Conservation (phyloP, 30 jellyfish, hydroid and myxozoan species). For the Turritopsis rubra region DNA sequence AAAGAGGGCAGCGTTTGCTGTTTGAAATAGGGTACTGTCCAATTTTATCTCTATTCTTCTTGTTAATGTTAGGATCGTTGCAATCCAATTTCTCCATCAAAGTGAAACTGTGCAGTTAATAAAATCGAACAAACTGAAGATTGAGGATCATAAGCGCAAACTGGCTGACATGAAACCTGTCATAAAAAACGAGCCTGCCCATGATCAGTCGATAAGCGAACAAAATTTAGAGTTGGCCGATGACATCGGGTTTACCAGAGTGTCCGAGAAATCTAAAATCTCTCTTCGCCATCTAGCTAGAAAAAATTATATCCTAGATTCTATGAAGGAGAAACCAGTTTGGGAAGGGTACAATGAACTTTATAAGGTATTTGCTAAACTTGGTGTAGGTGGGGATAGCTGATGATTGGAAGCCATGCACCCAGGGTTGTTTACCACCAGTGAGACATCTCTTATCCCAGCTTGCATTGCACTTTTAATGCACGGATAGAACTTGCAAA, state of each 20-base stretch:
- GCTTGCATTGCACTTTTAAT: background rate
- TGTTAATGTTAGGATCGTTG: constrained; percentile 19
- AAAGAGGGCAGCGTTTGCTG: no score
- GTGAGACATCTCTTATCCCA: no score
- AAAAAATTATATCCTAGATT: constrained; percentile 16
- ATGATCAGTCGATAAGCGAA: background rate
- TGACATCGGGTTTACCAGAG: constrained; percentile 16
- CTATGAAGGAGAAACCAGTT: constrained; percentile 23
- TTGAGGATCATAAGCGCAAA: constrained; percentile 10
- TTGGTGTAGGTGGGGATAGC: no score
- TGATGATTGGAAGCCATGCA: no score
- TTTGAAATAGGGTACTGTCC: no score
- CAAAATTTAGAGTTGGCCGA: constrained; percentile 25
- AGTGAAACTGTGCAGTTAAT: constrained; percentile 41
- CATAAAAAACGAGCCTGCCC: background rate
- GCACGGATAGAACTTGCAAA: no score
- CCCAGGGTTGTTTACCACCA: no score
- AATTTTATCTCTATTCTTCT: background rate
- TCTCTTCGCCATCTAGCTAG: constrained; percentile 31
- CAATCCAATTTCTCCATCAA: constrained; percentile 31
- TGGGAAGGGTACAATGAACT: constrained; percentile 18
- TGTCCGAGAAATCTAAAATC: constrained; percentile 17
- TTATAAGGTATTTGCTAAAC: constrained; percentile 10
- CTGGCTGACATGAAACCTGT: constrained; percentile 17
- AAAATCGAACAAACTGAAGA: constrained; percentile 14